Evolutionary conservation across 2,888 invertebrate genomes (phyloP).

Genomic region (Pediacus dermestoides): DNA sequence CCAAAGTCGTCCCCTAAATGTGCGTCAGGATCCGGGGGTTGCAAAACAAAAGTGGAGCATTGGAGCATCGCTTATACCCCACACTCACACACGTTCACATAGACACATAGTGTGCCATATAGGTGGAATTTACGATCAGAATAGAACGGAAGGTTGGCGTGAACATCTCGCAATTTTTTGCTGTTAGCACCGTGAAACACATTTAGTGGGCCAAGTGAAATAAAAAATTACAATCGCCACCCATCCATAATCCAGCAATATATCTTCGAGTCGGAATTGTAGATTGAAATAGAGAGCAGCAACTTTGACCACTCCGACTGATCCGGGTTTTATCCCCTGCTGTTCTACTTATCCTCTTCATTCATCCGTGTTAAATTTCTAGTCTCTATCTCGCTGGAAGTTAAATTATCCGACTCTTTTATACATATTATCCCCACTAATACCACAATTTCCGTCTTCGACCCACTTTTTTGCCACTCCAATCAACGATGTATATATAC

Average conservation of each 20-base stretch:
- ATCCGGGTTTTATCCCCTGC: slow-evolving; percentile 36
- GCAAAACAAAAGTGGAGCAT: slow-evolving; percentile 1
- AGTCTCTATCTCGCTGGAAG: slow-evolving; percentile 24
- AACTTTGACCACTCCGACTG: slow-evolving; percentile 39
- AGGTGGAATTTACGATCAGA: slow-evolving; percentile 21
- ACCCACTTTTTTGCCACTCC: slow-evolving; percentile 22
- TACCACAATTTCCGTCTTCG: slow-evolving; percentile 19
- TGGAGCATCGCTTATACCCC: slow-evolving; percentile 25
- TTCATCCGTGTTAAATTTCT: slow-evolving; percentile 40
- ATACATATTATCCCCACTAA: slow-evolving; percentile 27
- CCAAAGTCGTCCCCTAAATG: too few relatives aligned
- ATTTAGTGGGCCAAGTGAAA: slow-evolving; percentile 19
- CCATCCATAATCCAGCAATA: slow-evolving; percentile 41
- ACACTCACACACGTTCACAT: too few relatives aligned
- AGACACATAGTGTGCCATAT: too few relatives aligned
- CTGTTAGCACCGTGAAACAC: slow-evolving; percentile 3
- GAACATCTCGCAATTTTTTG: background rate
- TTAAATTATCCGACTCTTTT: slow-evolving; percentile 29
- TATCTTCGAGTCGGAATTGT: slow-evolving; percentile 38
- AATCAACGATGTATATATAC: slow-evolving; percentile 16
- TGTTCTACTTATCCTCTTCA: slow-evolving; percentile 40
- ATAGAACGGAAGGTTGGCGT: background rate
- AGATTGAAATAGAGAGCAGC: slow-evolving; percentile 42
- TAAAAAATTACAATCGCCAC: slow-evolving; percentile 40
- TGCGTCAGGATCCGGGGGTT: too few relatives aligned